A percentile compares a stretch with the other conserved stretches of the same genome.
Evolutionary conservation across 2,797 vertebrate species (phyloP).

Genomic region (Fringilla coelebs): DNA sequence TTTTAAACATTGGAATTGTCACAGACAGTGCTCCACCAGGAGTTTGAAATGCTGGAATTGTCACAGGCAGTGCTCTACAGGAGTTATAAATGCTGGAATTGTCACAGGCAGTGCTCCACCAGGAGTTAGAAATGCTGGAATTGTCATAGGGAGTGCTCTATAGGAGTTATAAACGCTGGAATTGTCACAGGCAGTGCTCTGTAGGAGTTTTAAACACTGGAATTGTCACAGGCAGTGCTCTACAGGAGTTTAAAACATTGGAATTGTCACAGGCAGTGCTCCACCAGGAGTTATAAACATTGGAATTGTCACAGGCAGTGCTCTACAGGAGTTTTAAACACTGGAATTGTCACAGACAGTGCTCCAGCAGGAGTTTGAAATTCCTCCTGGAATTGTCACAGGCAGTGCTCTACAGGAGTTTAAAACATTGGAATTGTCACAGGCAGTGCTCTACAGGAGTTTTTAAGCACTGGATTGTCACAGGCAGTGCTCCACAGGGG

Average conservation of each 20-base stretch:
- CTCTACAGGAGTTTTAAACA: neutral
- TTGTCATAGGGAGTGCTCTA: neutral
- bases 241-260: neutral
- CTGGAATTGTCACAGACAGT: constrained; percentile 46
- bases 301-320: constrained; percentile 5
- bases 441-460: neutral
- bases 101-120: neutral
- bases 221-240: neutral
- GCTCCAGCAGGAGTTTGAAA: neutral
- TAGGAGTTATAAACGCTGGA: constrained; percentile 7
- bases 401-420: neutral
- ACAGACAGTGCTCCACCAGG: neutral
- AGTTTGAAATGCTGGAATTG: neutral
- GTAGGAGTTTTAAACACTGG: constrained; percentile 3
- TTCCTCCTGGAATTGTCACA: too few species aligned
- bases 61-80: neutral
- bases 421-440: neutral
- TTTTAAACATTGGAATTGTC: neutral
- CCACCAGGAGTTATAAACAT: constrained; percentile 5
- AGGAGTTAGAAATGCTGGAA: neutral
- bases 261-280: constrained; percentile 45
- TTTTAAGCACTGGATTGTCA: neutral
- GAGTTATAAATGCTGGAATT: neutral
- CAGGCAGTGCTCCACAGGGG: neutral
- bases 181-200: neutral